Evolutionary conservation across 2,113 vertebrate species (phyloP), one percentile per base, ranked within the genome.

Genomic region (Nothoprocta perdicaria): DNA sequence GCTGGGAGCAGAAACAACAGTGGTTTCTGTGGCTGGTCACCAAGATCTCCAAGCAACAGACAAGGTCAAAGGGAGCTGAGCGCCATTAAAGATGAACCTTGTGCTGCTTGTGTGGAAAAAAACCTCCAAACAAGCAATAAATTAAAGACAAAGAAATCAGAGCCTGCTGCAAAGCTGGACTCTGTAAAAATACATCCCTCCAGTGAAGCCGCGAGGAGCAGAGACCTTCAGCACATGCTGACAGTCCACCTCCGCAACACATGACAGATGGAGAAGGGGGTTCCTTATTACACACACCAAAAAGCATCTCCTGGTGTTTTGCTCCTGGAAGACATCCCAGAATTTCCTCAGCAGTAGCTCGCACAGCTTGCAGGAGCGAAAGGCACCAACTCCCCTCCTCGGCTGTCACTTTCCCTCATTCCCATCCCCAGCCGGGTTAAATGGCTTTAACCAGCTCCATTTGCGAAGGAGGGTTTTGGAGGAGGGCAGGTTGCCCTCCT

Each of bases 211-310:
- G 6, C 9, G 16, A 29, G 53, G 53, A 57, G 53, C 27, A 57
- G 53, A 57, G 53, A 57, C 53, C 53, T 18, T 57, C 2, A 3
- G 26, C 5, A 18, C n/a, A 8, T 0, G 14, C n/a, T 2, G 1
- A 1, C 1, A 1, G 4, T 58, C 45, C 26, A 13, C 3, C 29
- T 63, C 84, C 1, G 0, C 72, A 15, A 24, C 0, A 1, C 21
- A 0, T 16, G 45, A 14, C 71, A 22, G 82, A 24, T 72, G 35
- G 67, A 87, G 79, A 85, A 89, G 84, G 14, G 18, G 75, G 46
- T 93, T 95, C 89, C 87, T 95, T 24, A 6, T 46, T 6, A 38
- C 41, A 73, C n/a, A 65, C 66, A 55, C 55, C 0, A 0, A n/a
- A 57, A 38, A 75, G 9, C 23, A 5, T 18, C 41, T 84, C 38